These are phyloP conservation scores for Sarotherodon lohbergeri DNA, from an alignment of 2,113 vertebrate species.

Conservation along the genomic window DNA sequence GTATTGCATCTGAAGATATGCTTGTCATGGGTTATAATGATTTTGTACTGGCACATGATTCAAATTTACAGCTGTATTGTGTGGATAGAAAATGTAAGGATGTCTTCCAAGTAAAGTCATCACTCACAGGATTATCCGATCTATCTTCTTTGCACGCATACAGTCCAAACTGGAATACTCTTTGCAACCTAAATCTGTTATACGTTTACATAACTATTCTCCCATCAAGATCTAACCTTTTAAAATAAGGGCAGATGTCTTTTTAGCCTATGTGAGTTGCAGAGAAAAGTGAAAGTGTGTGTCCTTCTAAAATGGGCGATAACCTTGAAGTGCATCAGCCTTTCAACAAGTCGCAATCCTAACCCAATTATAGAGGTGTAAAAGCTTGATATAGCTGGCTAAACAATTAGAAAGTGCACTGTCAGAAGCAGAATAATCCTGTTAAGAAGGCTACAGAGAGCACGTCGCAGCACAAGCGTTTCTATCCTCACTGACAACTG, in stretches of 20 bases:
- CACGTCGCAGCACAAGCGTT: conserved; percentile 2
- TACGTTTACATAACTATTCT: neutral
- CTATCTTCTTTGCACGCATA: neutral
- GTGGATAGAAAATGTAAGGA: neutral
- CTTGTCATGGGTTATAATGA: conserved; percentile 15
- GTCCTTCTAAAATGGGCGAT: neutral
- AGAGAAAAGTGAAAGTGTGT: neutral
- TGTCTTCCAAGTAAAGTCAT: neutral
- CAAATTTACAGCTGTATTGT: neutral
- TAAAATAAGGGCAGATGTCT: neutral
- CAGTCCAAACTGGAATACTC: neutral
- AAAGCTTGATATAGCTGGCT: conserved; percentile 27
- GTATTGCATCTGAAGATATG: conserved; percentile 9
- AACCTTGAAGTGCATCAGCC: conserved; percentile 46
- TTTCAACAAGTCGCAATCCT: conserved; percentile 40
- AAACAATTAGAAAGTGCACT: conserved; percentile 50
- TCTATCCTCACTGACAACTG: conserved; percentile 17
- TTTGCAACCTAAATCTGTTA: neutral
- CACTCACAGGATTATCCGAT: neutral
- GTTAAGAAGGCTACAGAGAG: conserved; percentile 21
- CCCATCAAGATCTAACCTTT: neutral
- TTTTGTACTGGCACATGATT: neutral
- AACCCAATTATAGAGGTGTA: conserved; percentile 47
- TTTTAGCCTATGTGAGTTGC: neutral
- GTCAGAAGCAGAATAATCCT: conserved; percentile 52